Percentiles rank a stretch among this genome's conserved stretches.
Evolutionary conservation across 1,140 invertebrate species (phyloP).

Genomic region (Atopsyche davidsoni): DNA sequence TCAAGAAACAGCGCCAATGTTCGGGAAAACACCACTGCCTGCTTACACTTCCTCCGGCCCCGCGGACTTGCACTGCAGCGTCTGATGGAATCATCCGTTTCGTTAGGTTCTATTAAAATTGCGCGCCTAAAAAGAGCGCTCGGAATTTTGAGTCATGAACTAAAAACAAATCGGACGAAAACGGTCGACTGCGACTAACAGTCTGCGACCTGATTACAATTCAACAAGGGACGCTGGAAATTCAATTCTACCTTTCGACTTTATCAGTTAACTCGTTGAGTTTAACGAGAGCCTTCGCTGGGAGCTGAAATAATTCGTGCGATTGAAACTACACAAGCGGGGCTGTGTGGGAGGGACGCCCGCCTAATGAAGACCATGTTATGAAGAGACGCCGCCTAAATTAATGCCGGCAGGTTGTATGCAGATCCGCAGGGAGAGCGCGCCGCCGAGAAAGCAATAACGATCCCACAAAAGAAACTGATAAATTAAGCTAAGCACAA

Average conservation of each 20-base stretch:
- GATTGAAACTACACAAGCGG: constrained; percentile 11
- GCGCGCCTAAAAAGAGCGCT: neutral
- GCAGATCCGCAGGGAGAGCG: constrained; percentile 10
- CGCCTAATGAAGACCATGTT: constrained; percentile 7
- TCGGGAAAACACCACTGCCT: constrained; percentile 3
- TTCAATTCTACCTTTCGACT: neutral
- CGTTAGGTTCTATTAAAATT: constrained; percentile 22
- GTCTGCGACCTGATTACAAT: neutral
- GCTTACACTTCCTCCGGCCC: too few relatives aligned
- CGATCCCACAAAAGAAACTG: constrained; percentile 8
- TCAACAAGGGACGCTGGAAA: neutral
- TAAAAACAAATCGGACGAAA: neutral
- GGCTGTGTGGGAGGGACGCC: neutral
- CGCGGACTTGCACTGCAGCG: too few relatives aligned
- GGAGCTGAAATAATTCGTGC: neutral
- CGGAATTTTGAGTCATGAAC: neutral
- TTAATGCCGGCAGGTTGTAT: constrained; percentile 15
- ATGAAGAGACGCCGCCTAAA: neutral
- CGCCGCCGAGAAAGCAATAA: constrained; percentile 10
- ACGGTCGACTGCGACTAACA: neutral
- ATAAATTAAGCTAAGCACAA: constrained; percentile 12
- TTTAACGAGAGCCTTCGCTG: neutral
- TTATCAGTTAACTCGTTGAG: neutral
- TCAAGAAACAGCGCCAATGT: neutral
- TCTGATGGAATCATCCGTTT: constrained; percentile 24